These are phyloP conservation scores for Rhaphigaster nebulosa DNA, from an alignment of 2,888 invertebrate species.

Conservation along the genomic window DNA sequence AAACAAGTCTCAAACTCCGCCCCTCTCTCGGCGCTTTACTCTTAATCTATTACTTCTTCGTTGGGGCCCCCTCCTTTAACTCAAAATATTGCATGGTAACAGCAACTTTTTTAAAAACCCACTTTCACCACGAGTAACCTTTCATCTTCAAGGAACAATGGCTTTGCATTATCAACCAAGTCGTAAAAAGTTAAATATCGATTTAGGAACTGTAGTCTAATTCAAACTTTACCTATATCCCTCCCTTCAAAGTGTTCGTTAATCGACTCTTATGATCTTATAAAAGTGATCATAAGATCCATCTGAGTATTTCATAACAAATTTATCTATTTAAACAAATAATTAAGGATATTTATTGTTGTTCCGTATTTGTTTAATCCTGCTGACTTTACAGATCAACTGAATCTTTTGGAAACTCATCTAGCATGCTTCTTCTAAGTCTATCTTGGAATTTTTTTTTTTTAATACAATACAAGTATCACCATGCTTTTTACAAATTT, in stretches of 20 bases:
- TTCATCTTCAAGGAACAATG: slow-evolving; percentile 8
- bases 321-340: neutral
- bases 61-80: neutral
- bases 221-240: neutral
- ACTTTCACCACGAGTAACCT: neutral
- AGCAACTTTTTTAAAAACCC: slow-evolving; percentile 45
- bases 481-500: no score
- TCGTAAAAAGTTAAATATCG: slow-evolving; percentile 35
- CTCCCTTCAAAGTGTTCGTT: neutral
- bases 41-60: slow-evolving; percentile 54
- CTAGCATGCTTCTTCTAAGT: no score
- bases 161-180: neutral
- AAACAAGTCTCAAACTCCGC: slow-evolving; percentile 54
- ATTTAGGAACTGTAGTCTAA: neutral
- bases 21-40: neutral
- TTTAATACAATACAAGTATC: no score
- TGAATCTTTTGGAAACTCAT: no score
- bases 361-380: no score
- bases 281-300: neutral
- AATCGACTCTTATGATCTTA: neutral
- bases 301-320: neutral
- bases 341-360: no score
- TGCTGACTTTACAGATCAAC: no score
- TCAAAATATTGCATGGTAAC: slow-evolving; percentile 29
- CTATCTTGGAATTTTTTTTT: no score